Percentiles rank a stretch among this genome's conserved stretches.
Conservation (phyloP, 1,140 invertebrate genomes). For the Drosophila takahashii region DNA sequence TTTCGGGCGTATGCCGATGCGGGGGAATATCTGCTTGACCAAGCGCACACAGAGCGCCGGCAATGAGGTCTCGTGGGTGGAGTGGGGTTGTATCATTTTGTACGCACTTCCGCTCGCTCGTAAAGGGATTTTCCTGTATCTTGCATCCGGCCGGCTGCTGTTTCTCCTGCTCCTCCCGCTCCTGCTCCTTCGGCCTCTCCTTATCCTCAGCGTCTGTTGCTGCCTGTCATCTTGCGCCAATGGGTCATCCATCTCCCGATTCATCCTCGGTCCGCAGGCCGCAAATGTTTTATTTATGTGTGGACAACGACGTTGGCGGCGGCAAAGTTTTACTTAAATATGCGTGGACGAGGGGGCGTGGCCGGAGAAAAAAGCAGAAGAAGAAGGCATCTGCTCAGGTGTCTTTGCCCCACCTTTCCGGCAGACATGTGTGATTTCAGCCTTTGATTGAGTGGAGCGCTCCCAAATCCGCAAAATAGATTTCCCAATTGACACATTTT, state of each 20-base stretch:
- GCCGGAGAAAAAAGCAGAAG: slow-evolving; percentile 6
- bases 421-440: slow-evolving; percentile 64
- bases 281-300: slow-evolving; percentile 83
- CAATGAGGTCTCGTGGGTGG: slow-evolving; percentile 15
- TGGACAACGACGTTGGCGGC: slow-evolving; percentile 61
- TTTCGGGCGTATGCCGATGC: slow-evolving; percentile 42
- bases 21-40: slow-evolving; percentile 72
- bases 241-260: slow-evolving; percentile 81
- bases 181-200: slow-evolving; percentile 1
- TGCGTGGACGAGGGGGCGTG: slow-evolving; percentile 47
- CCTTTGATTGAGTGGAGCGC: slow-evolving; percentile 76
- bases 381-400: slow-evolving; percentile 57
- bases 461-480: slow-evolving; percentile 81
- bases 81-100: slow-evolving; percentile 73
- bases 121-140: slow-evolving; percentile 82
- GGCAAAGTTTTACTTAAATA: slow-evolving; percentile 75
- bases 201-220: slow-evolving; percentile 4
- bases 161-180: slow-evolving; percentile 4
- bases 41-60: slow-evolving; percentile 59
- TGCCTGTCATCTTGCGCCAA: slow-evolving; percentile 78
- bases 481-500: slow-evolving; percentile 83
- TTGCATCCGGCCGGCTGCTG: slow-evolving; percentile 46
- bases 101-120: slow-evolving; percentile 80
- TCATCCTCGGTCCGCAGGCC: slow-evolving; percentile 72
- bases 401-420: slow-evolving; percentile 12